Evolutionary conservation across 2,888 invertebrate species (phyloP).

Genomic region (Linyphia triangularis): DNA sequence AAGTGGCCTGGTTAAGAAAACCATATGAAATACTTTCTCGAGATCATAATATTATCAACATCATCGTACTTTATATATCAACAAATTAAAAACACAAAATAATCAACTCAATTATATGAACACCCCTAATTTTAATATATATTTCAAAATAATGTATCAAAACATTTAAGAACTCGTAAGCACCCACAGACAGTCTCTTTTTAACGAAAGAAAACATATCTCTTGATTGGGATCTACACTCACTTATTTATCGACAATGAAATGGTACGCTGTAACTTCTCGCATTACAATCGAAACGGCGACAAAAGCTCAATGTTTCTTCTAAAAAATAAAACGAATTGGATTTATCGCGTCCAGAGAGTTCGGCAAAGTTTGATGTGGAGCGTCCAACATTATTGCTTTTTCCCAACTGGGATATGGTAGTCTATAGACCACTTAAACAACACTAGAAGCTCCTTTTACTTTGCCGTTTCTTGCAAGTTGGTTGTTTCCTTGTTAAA

Average conservation of each 20-base stretch:
- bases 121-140: too few relatives aligned
- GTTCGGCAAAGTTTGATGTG: slow-evolving; percentile 27
- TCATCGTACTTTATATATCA: too few relatives aligned
- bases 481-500: slow-evolving; percentile 7
- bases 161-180: too few relatives aligned
- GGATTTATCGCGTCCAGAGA: slow-evolving; percentile 33
- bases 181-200: too few relatives aligned
- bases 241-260: slow-evolving; percentile 40
- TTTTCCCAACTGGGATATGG: slow-evolving; percentile 5
- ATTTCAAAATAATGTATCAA: too few relatives aligned
- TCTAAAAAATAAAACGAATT: background rate
- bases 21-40: too few relatives aligned
- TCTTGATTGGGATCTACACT: too few relatives aligned
- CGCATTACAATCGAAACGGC: slow-evolving; percentile 34
- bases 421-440: slow-evolving; percentile 36
- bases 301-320: slow-evolving; percentile 35
- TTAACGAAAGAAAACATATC: too few relatives aligned
- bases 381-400: slow-evolving; percentile 44
- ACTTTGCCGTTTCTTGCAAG: slow-evolving; percentile 16
- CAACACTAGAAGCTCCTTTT: background rate
- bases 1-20: too few relatives aligned
- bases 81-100: too few relatives aligned
- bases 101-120: too few relatives aligned
- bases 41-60: too few relatives aligned
- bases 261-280: slow-evolving; percentile 34